Evolutionary conservation across 2,888 invertebrate species (phyloP).

Genomic region (Plagodis pulveraria): DNA sequence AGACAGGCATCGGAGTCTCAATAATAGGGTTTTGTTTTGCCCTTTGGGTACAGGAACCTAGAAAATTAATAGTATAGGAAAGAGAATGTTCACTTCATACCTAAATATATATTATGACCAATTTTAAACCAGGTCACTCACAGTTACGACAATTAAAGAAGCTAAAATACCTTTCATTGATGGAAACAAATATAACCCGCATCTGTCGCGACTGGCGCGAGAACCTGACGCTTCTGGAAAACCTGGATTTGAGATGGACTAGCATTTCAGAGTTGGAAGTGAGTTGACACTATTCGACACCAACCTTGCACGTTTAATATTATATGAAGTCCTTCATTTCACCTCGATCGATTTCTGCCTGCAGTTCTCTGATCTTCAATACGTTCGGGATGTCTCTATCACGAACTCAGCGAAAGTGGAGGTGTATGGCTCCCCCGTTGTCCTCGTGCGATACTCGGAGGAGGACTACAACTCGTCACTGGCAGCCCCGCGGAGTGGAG

Average conservation of each 20-base stretch:
- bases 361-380: constrained; percentile 28
- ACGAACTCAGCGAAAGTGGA: background rate
- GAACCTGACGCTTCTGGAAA: constrained; percentile 7
- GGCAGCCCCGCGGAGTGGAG: constrained; percentile 86
- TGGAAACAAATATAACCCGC: constrained; percentile 13
- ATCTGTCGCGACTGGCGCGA: constrained; percentile 38
- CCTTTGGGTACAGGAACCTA: no score
- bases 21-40: no score
- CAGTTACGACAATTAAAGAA: background rate
- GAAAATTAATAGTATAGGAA: no score
- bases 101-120: no score
- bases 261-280: constrained; percentile 9
- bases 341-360: background rate
- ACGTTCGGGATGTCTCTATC: constrained; percentile 7
- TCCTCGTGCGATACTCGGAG: constrained; percentile 6
- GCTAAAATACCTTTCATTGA: constrained; percentile 13
- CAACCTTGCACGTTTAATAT: background rate
- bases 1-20: no score
- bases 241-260: constrained; percentile 18
- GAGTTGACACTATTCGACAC: background rate
- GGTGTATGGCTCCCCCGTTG: constrained; percentile 9
- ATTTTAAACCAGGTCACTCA: constrained; percentile 15
- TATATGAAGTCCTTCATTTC: no score
- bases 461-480: constrained; percentile 35
- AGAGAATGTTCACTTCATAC: no score